Evolutionary conservation across 2,797 vertebrate genomes (phyloP).

Genomic region (Rousettus madagascariensis): DNA sequence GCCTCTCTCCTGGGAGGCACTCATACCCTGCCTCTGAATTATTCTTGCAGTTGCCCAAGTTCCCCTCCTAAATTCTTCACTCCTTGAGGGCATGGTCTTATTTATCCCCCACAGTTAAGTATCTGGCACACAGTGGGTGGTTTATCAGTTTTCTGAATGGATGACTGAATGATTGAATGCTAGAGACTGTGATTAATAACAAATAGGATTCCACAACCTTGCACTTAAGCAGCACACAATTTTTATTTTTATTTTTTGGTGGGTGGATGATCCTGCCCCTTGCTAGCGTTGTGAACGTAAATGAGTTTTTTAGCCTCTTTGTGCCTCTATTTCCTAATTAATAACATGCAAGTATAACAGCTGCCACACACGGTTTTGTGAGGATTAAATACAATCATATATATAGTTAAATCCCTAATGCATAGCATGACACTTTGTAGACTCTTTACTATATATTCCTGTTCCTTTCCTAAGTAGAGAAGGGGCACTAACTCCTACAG

Average conservation of each 20-base stretch:
- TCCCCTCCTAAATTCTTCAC: neutral
- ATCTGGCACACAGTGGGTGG: conserved; percentile 8
- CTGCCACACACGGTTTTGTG: neutral
- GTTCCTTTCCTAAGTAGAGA: neutral
- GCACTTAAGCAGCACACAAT: neutral
- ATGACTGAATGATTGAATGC: neutral
- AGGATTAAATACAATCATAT: neutral
- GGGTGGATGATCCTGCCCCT: neutral
- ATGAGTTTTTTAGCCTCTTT: neutral
- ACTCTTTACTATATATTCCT: neutral
- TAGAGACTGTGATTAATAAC: neutral
- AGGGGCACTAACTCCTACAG: neutral
- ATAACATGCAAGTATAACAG: neutral
- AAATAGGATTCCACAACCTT: neutral
- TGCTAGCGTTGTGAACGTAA: neutral
- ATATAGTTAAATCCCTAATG: neutral
- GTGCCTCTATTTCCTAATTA: conserved; percentile 18
- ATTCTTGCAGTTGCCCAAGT: neutral
- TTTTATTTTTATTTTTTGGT: neutral
- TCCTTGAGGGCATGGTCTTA: neutral
- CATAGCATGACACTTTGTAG: neutral
- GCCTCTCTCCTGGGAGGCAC: neutral
- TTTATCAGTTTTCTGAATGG: conserved; percentile 34
- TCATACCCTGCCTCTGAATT: conserved; percentile 19
- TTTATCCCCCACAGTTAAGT: neutral